Evolutionary conservation across 2,113 vertebrate genomes (phyloP).

Genomic region (Sturnira hondurensis): DNA sequence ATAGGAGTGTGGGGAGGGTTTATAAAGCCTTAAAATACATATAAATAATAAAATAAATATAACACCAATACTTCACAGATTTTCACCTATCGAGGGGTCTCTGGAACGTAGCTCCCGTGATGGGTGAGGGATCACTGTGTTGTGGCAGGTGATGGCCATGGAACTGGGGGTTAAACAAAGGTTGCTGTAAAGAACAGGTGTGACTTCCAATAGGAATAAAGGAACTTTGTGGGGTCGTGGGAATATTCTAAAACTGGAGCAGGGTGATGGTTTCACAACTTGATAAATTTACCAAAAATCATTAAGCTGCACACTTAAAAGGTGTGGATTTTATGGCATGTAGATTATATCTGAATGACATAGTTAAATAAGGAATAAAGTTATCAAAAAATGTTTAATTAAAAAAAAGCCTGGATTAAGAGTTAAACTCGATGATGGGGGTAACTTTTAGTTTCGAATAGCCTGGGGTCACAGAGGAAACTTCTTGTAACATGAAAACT

Average conservation of each 20-base stretch:
- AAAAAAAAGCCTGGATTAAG: background rate
- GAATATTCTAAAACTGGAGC: background rate
- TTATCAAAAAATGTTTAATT: background rate
- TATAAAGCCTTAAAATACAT: too few relatives aligned
- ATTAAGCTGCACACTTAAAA: background rate
- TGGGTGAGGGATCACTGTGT: too few relatives aligned
- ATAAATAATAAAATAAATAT: too few relatives aligned
- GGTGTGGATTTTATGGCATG: background rate
- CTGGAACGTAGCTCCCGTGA: too few relatives aligned
- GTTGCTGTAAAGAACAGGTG: too few relatives aligned
- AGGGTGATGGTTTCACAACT: background rate
- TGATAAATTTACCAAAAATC: background rate
- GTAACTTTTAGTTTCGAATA: background rate
- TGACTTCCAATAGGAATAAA: background rate
- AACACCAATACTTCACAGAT: too few relatives aligned
- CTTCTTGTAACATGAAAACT: background rate
- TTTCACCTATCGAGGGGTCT: too few relatives aligned
- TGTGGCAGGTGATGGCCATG: too few relatives aligned
- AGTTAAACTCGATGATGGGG: background rate
- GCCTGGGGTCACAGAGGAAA: background rate
- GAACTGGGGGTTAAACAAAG: too few relatives aligned
- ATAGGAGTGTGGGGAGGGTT: too few relatives aligned
- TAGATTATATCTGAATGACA: background rate
- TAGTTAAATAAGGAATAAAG: background rate
- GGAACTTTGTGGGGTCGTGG: background rate